Conservation (phyloP, 2,797 vertebrate genomes). For the Melopsittacus undulatus region DNA sequence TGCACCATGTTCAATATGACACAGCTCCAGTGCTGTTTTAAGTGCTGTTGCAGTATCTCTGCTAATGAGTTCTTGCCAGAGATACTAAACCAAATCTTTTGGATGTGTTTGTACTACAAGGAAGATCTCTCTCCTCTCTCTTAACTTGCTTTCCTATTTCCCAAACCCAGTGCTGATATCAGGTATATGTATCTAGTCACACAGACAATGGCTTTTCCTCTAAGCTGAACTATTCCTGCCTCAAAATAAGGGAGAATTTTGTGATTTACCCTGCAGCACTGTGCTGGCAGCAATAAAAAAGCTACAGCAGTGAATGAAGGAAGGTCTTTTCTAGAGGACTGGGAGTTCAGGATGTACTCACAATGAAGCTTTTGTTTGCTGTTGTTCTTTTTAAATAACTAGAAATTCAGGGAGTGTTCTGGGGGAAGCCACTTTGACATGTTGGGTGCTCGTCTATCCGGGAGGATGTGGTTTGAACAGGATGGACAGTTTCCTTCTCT, state of each 20-base stretch:
- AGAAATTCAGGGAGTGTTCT: constrained; percentile 27
- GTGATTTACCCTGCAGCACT: constrained; percentile 29
- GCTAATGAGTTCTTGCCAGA: background rate
- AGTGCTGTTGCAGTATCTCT: background rate
- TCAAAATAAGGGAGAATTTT: constrained; percentile 29
- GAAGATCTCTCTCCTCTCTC: background rate
- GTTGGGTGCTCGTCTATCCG: constrained; percentile 32
- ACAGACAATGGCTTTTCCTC: background rate
- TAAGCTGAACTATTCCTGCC: background rate
- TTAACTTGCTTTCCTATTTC: background rate
- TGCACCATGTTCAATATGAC: background rate
- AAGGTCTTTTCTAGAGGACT: constrained; percentile 6
- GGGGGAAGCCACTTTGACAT: background rate
- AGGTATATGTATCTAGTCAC: background rate
- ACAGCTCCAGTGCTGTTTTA: background rate
- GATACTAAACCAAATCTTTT: background rate
- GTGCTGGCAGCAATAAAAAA: constrained; percentile 32
- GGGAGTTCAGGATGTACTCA: constrained; percentile 35
- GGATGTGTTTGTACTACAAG: background rate
- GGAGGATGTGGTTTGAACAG: constrained; percentile 41
- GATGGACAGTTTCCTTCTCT: constrained; percentile 36
- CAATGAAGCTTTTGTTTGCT: constrained; percentile 49
- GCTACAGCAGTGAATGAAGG: constrained; percentile 49
- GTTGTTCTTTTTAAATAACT: constrained; percentile 53
- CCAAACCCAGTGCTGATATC: background rate